phyloP scores from a whole-genome alignment of 2,113 vertebrate genomes.

The Aegithalos caudatus region DNA sequence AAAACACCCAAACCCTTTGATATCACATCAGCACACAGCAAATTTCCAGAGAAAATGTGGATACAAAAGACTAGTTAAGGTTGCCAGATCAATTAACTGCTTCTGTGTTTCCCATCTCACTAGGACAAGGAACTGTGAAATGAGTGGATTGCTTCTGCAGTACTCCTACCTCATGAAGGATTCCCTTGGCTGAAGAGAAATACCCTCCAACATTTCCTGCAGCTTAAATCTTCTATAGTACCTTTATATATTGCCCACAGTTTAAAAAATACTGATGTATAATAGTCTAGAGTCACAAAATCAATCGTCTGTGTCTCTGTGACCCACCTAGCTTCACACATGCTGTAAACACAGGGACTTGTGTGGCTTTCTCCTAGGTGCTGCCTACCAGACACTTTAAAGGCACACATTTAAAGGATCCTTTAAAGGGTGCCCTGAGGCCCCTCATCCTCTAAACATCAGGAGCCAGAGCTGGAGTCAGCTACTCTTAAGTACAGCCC shows the following conservation, averaged over 20 bases:
- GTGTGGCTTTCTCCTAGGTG: background rate
- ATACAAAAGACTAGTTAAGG: background rate
- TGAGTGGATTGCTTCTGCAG: background rate
- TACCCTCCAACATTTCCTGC: background rate
- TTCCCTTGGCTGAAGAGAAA: background rate
- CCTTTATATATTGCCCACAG: background rate
- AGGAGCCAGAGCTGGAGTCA: background rate
- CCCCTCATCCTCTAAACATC: background rate
- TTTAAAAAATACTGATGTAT: background rate
- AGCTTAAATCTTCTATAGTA: background rate
- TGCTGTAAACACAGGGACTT: background rate
- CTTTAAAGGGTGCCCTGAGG: background rate
- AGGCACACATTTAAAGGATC: background rate
- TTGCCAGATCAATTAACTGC: background rate
- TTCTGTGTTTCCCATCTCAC: background rate
- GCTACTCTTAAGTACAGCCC: background rate
- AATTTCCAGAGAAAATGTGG: background rate
- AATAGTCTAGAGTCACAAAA: background rate
- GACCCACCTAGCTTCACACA: background rate
- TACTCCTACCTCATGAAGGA: background rate
- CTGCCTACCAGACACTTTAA: background rate
- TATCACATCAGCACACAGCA: background rate
- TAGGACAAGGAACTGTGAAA: background rate
- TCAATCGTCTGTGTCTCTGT: background rate
- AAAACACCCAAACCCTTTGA: background rate